These are phyloP conservation scores for Charina bottae DNA, from an alignment of 2,113 vertebrate species.

Conservation along the genomic window DNA sequence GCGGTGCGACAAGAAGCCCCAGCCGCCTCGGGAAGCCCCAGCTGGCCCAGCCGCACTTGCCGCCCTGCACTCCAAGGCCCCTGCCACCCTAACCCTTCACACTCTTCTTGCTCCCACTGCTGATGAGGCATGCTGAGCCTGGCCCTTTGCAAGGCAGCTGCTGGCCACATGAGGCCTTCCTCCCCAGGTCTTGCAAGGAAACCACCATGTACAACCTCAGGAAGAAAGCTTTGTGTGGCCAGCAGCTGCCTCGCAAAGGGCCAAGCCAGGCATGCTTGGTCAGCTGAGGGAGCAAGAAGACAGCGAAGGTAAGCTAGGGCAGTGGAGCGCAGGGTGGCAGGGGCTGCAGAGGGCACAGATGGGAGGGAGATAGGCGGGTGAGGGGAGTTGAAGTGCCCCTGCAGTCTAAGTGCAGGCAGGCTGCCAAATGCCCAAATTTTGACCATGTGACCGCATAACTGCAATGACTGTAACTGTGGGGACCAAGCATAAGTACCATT, in stretches of 20 bases:
- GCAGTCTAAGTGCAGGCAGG: background rate
- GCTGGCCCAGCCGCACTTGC: background rate
- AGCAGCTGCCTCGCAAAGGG: background rate
- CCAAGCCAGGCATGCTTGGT: background rate
- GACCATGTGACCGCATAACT: background rate
- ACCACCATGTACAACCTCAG: background rate
- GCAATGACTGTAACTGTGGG: background rate
- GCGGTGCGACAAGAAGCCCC: background rate
- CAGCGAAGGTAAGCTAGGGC: background rate
- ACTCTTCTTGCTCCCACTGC: background rate
- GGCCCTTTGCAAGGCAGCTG: background rate
- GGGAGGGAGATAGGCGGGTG: background rate
- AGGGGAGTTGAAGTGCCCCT: background rate
- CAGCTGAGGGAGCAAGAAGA: background rate
- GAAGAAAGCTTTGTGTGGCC: background rate
- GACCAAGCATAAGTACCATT: background rate
- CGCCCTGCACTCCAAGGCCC: background rate
- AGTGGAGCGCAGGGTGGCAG: background rate
- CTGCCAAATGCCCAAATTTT: too few relatives aligned
- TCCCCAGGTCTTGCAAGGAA: background rate
- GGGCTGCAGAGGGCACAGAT: background rate
- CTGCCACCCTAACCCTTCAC: background rate
- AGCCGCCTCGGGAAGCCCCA: background rate
- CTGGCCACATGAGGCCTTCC: background rate
- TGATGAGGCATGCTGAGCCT: too few relatives aligned